Evolutionary conservation across 2,113 vertebrate genomes (phyloP), one percentile per base, ranked within the genome.

Genomic region (Hydrolagus affinis): DNA sequence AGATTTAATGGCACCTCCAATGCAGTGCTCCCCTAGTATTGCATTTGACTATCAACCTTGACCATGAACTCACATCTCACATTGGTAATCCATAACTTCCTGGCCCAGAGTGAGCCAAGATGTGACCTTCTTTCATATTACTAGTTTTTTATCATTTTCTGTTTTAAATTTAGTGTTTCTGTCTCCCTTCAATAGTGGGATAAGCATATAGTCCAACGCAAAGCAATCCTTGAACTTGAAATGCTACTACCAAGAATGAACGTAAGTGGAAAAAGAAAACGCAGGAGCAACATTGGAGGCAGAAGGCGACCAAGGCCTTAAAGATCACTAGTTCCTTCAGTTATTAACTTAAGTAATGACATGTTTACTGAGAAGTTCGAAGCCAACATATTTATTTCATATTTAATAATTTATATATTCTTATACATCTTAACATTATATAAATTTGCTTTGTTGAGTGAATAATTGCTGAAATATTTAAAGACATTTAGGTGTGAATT

Each of bases 211-310:
- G 74, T 90, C 73, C 93, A 94, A 66, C 92, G 90, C 75, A 92
- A 92, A 86, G 94, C 94, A 0, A 86, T 90, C 21, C 87, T 71
- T 15, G 94, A 95, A 86, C 86, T 95, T 44, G 87, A 90, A 0
- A 87, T 70, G 25, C 73, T 90, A 64, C 56, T 86, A 0, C 14
- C 70, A 0, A 88, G 0, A 0, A 71, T 86, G 57, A 0, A 19
- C 1, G 15, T 3, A 11, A 25, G 14, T 68, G 68, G 72, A 44
- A 15, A 0, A 17, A 71, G 88, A 92, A 89, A 87, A 69, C 78
- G 78, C 78, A 56, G 71, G 85, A 85, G 68, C 69, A 86, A 85
- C 70, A 32, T 64, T 57, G 25, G 70, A 72, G 23, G 88, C 19
- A 94, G 89, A 86, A 91, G 92, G 85, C 91, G 91, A 66, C 91